Evolutionary conservation across 2,888 invertebrate species (phyloP), one percentile per base, ranked within the genome.

Genomic region (Seira musarum): DNA sequence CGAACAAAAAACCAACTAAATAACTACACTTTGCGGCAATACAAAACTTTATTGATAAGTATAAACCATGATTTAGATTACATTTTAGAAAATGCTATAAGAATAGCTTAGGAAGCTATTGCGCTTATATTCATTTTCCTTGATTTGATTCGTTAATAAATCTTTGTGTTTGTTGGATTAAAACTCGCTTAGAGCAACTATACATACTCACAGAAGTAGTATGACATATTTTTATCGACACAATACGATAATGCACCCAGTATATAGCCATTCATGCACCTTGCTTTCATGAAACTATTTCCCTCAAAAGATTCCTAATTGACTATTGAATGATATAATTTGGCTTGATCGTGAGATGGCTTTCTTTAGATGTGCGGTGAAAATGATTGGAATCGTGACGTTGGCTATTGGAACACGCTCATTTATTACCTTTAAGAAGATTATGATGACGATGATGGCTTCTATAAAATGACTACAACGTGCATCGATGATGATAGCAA

Each of bases 301-400:
- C 64, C 69, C 64, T 53, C 74, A 70, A 63, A 71, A 64, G 63
- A 69, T 61, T 68, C 73, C 77, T 85, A 85, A 85, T 85, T 85
- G 83, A 80, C 85, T 85, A 85, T 85, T 85, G 85, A 85, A 85
- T 83, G 85, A 83, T 83, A 85, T 82, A 82, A 83, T 83, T 85
- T 83, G 80, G 81, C 61, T 25, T 64, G 85, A 85, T 82, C 82
- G 83, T 84, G 84, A 83, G 85, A 83, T 82, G 81, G 71, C 71
- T 71, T 74, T 82, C 65, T 46, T 73, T 35, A 67, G 75, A 81
- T 81, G 83, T 83, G 81, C 80, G 83, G 83, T 81, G 82, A 81
- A 84, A 83, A 85, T 85, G 85, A 85, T 85, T 85, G 85, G 82
- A 85, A 85, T 85, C 85, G 85, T 85, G 85, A 85, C 83, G 84